Conservation (phyloP, 2,797 vertebrate species). For the Sebastes aleutianus region DNA sequence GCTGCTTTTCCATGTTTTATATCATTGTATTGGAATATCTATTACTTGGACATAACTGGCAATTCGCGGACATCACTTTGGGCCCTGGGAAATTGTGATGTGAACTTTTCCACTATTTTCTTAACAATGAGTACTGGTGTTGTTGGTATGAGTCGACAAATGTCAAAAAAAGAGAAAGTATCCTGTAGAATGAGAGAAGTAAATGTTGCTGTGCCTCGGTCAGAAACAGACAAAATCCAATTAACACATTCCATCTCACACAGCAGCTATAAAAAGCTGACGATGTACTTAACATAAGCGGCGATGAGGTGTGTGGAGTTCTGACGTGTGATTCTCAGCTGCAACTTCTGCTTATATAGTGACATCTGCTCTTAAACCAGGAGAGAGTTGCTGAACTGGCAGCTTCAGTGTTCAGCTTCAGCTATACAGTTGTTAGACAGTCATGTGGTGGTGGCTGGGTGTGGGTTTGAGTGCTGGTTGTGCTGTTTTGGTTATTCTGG, state of each 20-base stretch:
- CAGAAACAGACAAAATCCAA: slow-evolving; percentile 32
- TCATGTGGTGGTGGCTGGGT: neutral
- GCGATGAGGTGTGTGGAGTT: slow-evolving; percentile 37
- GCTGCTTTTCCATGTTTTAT: neutral
- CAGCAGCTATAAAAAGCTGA: slow-evolving; percentile 25
- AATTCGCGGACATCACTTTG: neutral
- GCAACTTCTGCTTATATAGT: slow-evolving; percentile 21
- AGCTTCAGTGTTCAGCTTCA: slow-evolving; percentile 7
- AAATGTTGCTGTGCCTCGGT: neutral
- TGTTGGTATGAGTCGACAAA: neutral
- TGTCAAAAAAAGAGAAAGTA: neutral
- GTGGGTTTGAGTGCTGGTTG: neutral
- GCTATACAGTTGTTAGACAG: slow-evolving; percentile 4
- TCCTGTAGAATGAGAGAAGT: neutral
- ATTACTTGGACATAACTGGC: neutral
- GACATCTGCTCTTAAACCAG: slow-evolving; percentile 10
- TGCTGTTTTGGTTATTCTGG: neutral
- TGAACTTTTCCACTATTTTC: neutral
- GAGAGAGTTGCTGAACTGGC: slow-evolving; percentile 6
- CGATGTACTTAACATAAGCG: neutral
- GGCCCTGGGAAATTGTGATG: neutral
- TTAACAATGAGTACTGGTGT: neutral
- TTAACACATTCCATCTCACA: slow-evolving; percentile 42
- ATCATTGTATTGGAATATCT: neutral
- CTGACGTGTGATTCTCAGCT: slow-evolving; percentile 39